phyloP scores from a whole-genome alignment of 2,888 invertebrate genomes.

The Harpagoxenus sublaevis region DNA sequence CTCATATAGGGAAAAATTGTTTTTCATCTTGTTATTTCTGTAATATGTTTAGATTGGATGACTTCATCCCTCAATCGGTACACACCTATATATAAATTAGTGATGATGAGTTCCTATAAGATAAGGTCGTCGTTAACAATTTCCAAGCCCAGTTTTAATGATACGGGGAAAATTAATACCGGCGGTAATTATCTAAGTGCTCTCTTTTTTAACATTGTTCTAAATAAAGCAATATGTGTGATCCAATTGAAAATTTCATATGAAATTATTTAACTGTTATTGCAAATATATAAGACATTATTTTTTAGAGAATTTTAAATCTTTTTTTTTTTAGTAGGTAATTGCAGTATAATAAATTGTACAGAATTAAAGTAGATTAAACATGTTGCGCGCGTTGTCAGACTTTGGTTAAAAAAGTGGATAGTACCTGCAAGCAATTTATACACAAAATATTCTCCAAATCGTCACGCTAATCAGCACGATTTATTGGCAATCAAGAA shows the following conservation, averaged over 20 bases:
- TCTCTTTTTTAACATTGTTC: neutral
- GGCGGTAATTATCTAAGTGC: constrained; percentile 15
- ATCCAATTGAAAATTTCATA: neutral
- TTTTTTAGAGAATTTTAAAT: neutral
- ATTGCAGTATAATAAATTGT: neutral
- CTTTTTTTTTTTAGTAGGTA: neutral
- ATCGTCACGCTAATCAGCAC: neutral
- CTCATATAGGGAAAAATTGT: neutral
- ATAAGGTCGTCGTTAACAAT: constrained; percentile 10
- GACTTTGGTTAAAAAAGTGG: neutral
- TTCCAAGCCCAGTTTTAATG: constrained; percentile 23
- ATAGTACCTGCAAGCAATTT: neutral
- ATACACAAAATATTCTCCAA: constrained; percentile 1
- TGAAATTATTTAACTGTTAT: neutral
- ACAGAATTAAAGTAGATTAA: neutral
- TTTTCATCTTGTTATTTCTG: constrained; percentile 2
- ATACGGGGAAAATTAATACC: constrained; percentile 13
- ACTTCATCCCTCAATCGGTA: neutral
- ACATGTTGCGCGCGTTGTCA: neutral
- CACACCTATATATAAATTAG: constrained; percentile 41
- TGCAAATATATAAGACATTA: neutral
- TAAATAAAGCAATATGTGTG: neutral
- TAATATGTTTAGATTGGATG: neutral
- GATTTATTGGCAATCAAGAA: constrained; percentile 28
- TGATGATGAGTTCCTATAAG: neutral